Evolutionary conservation across 37 sponge, comb jelly and placozoan species (phyloP).

Genomic region (Eunapius fragilis): DNA sequence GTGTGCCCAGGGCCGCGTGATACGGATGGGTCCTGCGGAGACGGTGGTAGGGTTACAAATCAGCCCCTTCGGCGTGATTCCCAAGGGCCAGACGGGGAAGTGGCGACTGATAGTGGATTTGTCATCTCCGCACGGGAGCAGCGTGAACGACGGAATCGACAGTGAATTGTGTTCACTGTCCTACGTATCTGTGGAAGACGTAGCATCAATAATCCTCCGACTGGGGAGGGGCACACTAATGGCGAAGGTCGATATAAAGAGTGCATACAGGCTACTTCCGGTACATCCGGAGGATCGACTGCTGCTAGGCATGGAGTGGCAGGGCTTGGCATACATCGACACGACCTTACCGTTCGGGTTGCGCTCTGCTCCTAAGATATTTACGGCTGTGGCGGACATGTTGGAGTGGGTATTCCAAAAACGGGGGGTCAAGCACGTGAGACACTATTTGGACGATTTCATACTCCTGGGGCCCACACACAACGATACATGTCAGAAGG

Average conservation of each 20-base stretch:
- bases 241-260: background rate
- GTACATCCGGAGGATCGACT: conserved; percentile 26
- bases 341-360: conserved; percentile 11
- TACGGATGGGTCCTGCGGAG: no score
- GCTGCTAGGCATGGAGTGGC: conserved; percentile 23
- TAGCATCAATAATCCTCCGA: background rate
- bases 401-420: conserved; percentile 1
- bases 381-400: conserved; percentile 15
- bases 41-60: no score
- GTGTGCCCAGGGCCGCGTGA: no score
- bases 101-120: no score
- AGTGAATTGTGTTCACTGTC: no score
- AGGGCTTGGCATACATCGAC: conserved; percentile 4
- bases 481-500: background rate
- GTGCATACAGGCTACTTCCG: conserved; percentile 4
- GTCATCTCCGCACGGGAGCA: no score
- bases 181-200: background rate
- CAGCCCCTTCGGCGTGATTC: no score
- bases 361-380: conserved; percentile 19
- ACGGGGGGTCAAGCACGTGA: background rate
- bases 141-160: no score
- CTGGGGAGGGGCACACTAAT: background rate
- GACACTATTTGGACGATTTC: conserved; percentile 26
- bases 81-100: no score
- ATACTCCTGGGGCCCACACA: background rate